phyloP scores from a whole-genome alignment of 2,888 invertebrate species.

The Junonia oenone region DNA sequence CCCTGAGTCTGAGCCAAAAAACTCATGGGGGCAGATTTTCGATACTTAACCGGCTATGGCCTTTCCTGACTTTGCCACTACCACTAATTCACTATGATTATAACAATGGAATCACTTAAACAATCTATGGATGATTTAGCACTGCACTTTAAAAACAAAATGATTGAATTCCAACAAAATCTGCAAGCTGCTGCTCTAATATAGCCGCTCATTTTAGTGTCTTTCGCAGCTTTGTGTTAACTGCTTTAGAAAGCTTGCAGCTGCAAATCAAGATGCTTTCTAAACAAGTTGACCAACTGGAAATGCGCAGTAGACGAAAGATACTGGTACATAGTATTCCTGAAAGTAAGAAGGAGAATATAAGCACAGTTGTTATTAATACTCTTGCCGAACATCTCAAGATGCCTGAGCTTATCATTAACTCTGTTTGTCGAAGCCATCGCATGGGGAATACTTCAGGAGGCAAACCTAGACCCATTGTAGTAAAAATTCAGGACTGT shows the following conservation, averaged over 20 bases:
- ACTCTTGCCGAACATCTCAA: conserved; percentile 4
- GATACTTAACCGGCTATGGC: too few relatives aligned
- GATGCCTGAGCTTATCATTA: background rate
- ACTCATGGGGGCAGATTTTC: too few relatives aligned
- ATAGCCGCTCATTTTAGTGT: conserved; percentile 2
- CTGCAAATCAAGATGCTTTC: conserved; percentile 14
- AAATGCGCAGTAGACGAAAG: conserved; percentile 23
- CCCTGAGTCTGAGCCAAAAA: too few relatives aligned
- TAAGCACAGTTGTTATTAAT: background rate
- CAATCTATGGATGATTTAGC: conserved; percentile 5
- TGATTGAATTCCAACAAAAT: conserved; percentile 11
- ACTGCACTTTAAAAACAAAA: conserved; percentile 8
- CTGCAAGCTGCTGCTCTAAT: background rate
- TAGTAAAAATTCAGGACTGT: background rate
- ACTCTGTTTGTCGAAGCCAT: conserved; percentile 2
- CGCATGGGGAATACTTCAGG: background rate
- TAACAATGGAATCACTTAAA: background rate
- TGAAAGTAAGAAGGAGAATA: conserved; percentile 13
- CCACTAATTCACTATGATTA: too few relatives aligned
- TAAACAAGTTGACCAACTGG: conserved; percentile 8
- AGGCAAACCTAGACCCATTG: conserved; percentile 2
- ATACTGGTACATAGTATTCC: conserved; percentile 21
- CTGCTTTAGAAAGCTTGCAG: conserved; percentile 9
- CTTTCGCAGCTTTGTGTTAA: conserved; percentile 15
- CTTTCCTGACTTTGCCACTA: too few relatives aligned